Percentiles rank a stretch among this genome's conserved stretches.
phyloP scores from a whole-genome alignment of 2,888 invertebrate genomes.

The Tigriopus californicus region DNA sequence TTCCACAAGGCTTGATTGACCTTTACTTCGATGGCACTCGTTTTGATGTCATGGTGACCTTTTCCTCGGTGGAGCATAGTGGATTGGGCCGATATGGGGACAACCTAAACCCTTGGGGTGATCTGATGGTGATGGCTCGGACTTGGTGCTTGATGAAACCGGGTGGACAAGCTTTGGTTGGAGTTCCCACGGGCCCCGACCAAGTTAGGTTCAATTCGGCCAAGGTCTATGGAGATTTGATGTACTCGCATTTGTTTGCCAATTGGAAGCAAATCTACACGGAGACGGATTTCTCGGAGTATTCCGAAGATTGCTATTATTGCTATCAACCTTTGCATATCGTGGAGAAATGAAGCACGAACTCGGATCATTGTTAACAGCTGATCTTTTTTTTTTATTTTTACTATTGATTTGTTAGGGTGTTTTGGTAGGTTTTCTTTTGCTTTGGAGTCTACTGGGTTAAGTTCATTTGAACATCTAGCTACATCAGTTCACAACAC shows the following conservation, averaged over 20 bases:
- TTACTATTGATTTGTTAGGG: too few species aligned
- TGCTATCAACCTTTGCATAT: slow-evolving; percentile 5
- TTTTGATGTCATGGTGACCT: slow-evolving; percentile 2
- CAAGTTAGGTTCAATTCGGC: neutral
- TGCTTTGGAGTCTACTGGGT: too few species aligned
- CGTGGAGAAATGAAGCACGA: too few species aligned
- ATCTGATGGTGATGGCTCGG: slow-evolving; percentile 1
- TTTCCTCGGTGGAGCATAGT: slow-evolving; percentile 9
- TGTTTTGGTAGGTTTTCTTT: too few species aligned
- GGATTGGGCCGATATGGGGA: slow-evolving; percentile 9
- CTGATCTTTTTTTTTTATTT: too few species aligned
- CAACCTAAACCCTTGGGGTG: slow-evolving; percentile 12
- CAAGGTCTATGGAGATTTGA: neutral
- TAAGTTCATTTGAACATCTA: too few species aligned
- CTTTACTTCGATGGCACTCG: neutral
- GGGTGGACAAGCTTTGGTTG: slow-evolving; percentile 1
- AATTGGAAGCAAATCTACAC: slow-evolving; percentile 9
- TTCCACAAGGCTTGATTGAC: neutral
- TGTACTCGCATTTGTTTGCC: slow-evolving; percentile 3
- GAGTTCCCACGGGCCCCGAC: slow-evolving; percentile 1
- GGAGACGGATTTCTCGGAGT: neutral
- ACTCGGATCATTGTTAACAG: too few species aligned
- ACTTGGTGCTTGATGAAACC: slow-evolving; percentile 8
- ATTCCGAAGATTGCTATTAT: neutral
- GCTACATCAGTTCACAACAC: too few species aligned